Evolutionary conservation across 1,140 invertebrate species (phyloP), one percentile per base, ranked within the genome.

Genomic region (Drosophila kepulauana): DNA sequence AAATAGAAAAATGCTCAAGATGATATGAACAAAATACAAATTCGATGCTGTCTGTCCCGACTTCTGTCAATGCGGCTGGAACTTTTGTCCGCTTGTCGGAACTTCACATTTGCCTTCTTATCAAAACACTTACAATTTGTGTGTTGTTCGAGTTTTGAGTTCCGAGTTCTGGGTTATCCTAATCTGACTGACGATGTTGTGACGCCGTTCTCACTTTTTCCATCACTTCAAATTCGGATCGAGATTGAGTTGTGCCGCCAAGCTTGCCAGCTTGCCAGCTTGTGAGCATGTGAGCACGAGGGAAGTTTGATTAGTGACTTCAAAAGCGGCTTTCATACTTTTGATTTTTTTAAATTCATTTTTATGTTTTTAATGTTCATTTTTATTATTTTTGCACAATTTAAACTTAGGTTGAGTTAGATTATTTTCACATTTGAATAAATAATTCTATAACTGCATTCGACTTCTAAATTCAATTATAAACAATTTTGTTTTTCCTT

Each of bases 21-120:
- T 33, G 30, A 33, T 5, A 7, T 6, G 30, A 33, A 33, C 30
- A 33, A 33, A 33, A 33, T 5, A 33, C 5, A 33, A 33, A 33
- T 33, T 33, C 5, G 7, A 33, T 33, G 6, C 7, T 33, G 5
- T 33, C 30, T 33, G 33, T 33, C 67, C 30, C 33, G 38, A 68
- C 15, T 51, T 68, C 28, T 51, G 30, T 6, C 20, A 33, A 46
- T 25, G 20, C 20, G 20, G 30, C 7, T 33, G 30, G 20, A 25
- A 25, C 20, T 33, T 33, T 1, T 33, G 30, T 33, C 5, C 5
- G 7, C 30, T 33, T n/a, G 49, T 48, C 57, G 25, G 15, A 43
- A 35, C 45, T 67, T 63, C 66, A 46, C 33, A 13, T 3, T 57
- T 51, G 46, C 49, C 30, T 59, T 51, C 28, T 63, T 38, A 61